Conservation (phyloP, 2,888 invertebrate species). For the Rhagonycha fulva region DNA sequence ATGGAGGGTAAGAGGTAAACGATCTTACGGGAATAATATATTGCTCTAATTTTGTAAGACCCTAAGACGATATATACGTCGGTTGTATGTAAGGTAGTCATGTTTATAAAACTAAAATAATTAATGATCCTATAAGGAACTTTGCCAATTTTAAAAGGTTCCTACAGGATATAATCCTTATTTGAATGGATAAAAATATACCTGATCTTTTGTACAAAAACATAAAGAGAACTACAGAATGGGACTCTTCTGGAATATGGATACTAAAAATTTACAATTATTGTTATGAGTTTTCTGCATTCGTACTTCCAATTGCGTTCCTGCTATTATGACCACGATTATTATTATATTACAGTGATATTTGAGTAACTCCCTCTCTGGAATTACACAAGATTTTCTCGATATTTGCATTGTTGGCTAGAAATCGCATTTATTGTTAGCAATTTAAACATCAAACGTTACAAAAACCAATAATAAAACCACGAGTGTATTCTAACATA, state of each 20-base stretch:
- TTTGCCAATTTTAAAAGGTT: slow-evolving; percentile 28
- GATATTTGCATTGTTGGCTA: neutral
- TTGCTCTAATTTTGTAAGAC: slow-evolving; percentile 27
- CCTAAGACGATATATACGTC: slow-evolving; percentile 18
- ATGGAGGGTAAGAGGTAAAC: slow-evolving; percentile 23
- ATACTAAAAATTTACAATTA: slow-evolving; percentile 29
- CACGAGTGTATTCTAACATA: neutral
- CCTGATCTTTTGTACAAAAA: slow-evolving; percentile 24
- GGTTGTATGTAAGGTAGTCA: slow-evolving; percentile 24
- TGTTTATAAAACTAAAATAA: slow-evolving; percentile 29
- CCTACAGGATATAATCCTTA: slow-evolving; percentile 23
- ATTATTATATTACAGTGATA: slow-evolving; percentile 16
- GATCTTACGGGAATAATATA: slow-evolving; percentile 25
- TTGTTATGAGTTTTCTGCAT: slow-evolving; percentile 22
- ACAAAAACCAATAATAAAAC: neutral
- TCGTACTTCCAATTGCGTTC: slow-evolving; percentile 19
- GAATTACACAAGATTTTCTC: neutral
- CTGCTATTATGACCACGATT: slow-evolving; percentile 12
- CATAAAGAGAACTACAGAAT: slow-evolving; percentile 12
- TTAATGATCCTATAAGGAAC: slow-evolving; percentile 28
- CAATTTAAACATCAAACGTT: neutral
- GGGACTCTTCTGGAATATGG: slow-evolving; percentile 16
- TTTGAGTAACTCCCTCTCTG: slow-evolving; percentile 12
- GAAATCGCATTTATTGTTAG: slow-evolving; percentile 1
- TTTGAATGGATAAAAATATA: slow-evolving; percentile 26